Conservation (phyloP, 2,797 vertebrate genomes). For the Cryptoblepharus egeriae region DNA sequence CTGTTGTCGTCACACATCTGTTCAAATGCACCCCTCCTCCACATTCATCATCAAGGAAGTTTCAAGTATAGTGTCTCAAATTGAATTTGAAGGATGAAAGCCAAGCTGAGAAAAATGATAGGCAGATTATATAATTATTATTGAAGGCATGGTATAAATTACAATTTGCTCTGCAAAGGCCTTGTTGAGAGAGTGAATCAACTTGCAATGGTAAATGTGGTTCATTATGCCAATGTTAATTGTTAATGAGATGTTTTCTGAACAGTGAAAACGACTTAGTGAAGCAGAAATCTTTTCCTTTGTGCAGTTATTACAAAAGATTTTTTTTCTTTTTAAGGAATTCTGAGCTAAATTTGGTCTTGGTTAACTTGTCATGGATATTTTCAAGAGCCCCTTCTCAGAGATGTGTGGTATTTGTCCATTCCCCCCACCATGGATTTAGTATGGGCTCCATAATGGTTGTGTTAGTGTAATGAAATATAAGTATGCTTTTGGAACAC, state of each 20-base stretch:
- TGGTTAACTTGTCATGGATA: constrained; percentile 35
- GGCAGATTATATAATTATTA: neutral
- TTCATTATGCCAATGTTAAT: constrained; percentile 47
- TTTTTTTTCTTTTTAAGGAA: constrained; percentile 43
- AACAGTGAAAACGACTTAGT: constrained; percentile 64
- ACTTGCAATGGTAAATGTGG: constrained; percentile 48
- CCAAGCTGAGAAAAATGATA: neutral
- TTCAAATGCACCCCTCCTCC: neutral
- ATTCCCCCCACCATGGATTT: neutral
- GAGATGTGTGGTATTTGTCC: neutral
- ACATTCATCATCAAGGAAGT: neutral
- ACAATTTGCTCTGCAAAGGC: constrained; percentile 10
- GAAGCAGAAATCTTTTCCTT: constrained; percentile 49
- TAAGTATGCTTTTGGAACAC: neutral
- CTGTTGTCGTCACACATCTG: neutral
- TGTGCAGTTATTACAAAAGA: constrained; percentile 48
- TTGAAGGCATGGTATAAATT: neutral
- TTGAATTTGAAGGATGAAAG: constrained; percentile 34
- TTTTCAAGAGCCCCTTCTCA: constrained; percentile 39
- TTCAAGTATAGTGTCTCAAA: neutral
- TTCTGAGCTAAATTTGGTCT: constrained; percentile 33
- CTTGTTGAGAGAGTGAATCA: constrained; percentile 22
- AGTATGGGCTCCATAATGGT: neutral
- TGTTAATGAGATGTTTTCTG: constrained; percentile 65
- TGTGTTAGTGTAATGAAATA: constrained; percentile 38